A percentile compares a stretch with the other conserved stretches of the same genome.
Conservation (phyloP, 2,888 invertebrate species). For the Vanessa cardui region DNA sequence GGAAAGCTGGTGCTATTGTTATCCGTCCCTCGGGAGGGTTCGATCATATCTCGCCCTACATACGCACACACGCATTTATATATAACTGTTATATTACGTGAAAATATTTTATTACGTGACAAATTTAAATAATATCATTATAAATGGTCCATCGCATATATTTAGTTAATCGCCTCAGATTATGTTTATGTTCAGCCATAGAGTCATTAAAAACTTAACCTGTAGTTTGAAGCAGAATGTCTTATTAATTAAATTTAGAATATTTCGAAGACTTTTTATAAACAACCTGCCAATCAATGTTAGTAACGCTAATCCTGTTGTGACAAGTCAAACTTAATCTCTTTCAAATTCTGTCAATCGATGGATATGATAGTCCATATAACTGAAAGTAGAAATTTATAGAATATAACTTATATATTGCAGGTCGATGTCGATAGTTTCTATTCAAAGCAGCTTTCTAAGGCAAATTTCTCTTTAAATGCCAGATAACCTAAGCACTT, state of each 20-base stretch:
- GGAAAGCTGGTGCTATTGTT: slow-evolving; percentile 77
- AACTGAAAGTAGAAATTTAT: slow-evolving; percentile 65
- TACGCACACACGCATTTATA: slow-evolving; percentile 65
- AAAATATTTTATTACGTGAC: slow-evolving; percentile 15
- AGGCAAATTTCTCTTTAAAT: slow-evolving; percentile 60
- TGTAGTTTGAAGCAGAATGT: too few relatives aligned
- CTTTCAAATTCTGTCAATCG: slow-evolving; percentile 7
- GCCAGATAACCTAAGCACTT: slow-evolving; percentile 44
- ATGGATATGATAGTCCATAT: slow-evolving; percentile 32
- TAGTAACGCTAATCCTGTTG: too few relatives aligned
- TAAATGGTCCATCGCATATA: background rate
- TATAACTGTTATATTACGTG: slow-evolving; percentile 36
- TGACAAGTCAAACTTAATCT: background rate
- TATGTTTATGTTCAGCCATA: too few relatives aligned
- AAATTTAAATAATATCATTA: background rate
- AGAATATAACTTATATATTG: slow-evolving; percentile 62
- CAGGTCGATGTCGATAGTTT: slow-evolving; percentile 68
- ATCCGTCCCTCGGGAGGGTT: slow-evolving; percentile 72
- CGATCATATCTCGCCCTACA: slow-evolving; percentile 67
- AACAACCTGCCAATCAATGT: too few relatives aligned
- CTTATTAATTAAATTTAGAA: too few relatives aligned
- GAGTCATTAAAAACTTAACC: too few relatives aligned
- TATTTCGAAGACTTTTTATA: too few relatives aligned
- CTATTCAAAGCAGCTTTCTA: slow-evolving; percentile 76
- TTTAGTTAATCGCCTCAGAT: too few relatives aligned